Evolutionary conservation across 2,888 invertebrate species (phyloP).

Genomic region (Cephus spinipes): DNA sequence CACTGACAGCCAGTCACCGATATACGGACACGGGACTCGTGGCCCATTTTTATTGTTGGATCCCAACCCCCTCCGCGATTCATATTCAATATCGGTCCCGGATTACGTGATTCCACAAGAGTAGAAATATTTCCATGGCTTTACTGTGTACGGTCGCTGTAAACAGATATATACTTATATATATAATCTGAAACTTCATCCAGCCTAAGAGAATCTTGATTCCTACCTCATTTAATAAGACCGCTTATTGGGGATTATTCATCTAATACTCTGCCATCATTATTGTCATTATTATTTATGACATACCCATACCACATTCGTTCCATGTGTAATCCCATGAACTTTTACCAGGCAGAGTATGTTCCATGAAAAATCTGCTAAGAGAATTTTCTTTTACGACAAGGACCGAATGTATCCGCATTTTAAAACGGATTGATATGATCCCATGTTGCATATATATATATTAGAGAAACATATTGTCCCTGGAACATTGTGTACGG

Average conservation of each 20-base stretch:
- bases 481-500: not conserved
- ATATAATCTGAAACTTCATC: not conserved
- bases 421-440: not conserved
- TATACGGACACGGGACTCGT: not conserved
- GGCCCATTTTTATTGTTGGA: slow-evolving; percentile 2
- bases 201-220: not conserved
- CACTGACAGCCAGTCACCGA: slow-evolving; percentile 6
- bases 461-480: not conserved
- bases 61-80: not conserved
- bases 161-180: too few relatives aligned
- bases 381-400: not conserved
- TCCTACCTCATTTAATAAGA: not conserved
- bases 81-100: not conserved
- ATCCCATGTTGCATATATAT: not conserved
- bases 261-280: not conserved
- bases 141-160: not conserved
- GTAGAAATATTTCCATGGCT: not conserved
- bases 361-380: not conserved
- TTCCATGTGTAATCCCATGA: not conserved
- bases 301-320: too few relatives aligned
- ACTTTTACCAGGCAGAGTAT: not conserved
- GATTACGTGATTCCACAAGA: not conserved
- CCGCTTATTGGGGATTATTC: not conserved
- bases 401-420: not conserved
- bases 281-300: not conserved